Percentiles rank a stretch among this genome's conserved stretches.
These are phyloP conservation scores for Amblyopsis hoosieri DNA, from an alignment of 2,797 vertebrate species.

Conservation along the genomic window DNA sequence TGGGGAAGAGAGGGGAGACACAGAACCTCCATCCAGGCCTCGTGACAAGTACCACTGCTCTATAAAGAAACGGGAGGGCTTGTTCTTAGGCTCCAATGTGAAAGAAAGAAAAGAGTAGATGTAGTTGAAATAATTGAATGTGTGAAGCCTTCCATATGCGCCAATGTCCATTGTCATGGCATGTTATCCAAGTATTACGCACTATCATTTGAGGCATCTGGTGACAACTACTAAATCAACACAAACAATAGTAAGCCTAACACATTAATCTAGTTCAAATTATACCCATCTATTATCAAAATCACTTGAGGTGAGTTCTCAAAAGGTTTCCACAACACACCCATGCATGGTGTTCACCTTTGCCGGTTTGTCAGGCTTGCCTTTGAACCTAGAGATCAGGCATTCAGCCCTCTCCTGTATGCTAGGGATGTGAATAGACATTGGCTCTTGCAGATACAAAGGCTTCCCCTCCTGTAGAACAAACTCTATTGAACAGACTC, in stretches of 20 bases:
- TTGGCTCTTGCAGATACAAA: slow-evolving; percentile 45
- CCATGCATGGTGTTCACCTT: slow-evolving; percentile 75
- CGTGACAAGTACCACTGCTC: slow-evolving; percentile 90
- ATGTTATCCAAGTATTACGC: background rate
- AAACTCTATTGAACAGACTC: slow-evolving; percentile 42
- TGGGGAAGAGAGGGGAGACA: slow-evolving; percentile 78
- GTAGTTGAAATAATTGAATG: slow-evolving; percentile 39
- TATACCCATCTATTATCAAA: too few relatives aligned
- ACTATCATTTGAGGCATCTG: too few relatives aligned
- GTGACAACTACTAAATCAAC: background rate
- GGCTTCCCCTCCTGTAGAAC: slow-evolving; percentile 63
- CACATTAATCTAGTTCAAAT: background rate
- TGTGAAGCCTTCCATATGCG: background rate
- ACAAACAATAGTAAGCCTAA: background rate
- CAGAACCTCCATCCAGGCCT: slow-evolving; percentile 65
- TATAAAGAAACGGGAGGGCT: slow-evolving; percentile 87
- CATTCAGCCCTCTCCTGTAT: slow-evolving; percentile 75
- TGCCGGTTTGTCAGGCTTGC: slow-evolving; percentile 66
- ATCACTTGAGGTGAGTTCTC: background rate
- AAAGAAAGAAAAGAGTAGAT: slow-evolving; percentile 20
- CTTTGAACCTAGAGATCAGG: slow-evolving; percentile 72
- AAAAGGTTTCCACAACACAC: slow-evolving; percentile 15
- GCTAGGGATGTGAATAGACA: slow-evolving; percentile 65
- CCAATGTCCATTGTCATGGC: background rate
- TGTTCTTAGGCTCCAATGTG: slow-evolving; percentile 84